Evolutionary conservation across 2,797 vertebrate species (phyloP).

Genomic region (Phylloscopus collybita): DNA sequence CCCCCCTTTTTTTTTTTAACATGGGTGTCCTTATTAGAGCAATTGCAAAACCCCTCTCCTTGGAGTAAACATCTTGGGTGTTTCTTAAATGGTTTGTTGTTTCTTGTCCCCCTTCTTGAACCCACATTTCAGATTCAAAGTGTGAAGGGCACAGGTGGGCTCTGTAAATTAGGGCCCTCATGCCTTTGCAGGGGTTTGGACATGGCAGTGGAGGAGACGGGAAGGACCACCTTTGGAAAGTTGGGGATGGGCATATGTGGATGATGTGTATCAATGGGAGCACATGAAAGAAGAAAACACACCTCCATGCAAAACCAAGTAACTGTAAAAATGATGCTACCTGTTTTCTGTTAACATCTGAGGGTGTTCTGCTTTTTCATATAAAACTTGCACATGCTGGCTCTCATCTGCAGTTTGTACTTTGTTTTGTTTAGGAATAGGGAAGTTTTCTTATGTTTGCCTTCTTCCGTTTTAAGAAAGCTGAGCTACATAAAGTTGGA

Average conservation of each 20-base stretch:
- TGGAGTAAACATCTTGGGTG: not conserved
- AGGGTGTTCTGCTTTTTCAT: conserved; percentile 60
- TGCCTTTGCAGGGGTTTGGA: not conserved
- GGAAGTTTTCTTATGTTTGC: conserved; percentile 32
- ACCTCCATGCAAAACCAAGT: conserved; percentile 18
- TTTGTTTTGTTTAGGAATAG: conserved; percentile 57
- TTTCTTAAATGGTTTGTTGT: not conserved
- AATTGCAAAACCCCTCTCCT: not conserved
- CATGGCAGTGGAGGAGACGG: not conserved
- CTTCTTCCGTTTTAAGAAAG: conserved; percentile 49
- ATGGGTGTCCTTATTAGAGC: not conserved
- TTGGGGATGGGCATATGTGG: not conserved
- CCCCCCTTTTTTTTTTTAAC: not conserved
- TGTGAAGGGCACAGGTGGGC: not conserved
- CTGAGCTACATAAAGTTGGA: conserved; percentile 53
- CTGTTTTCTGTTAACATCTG: conserved; percentile 49
- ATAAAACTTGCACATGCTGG: conserved; percentile 49
- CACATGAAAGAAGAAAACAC: not conserved
- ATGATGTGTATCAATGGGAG: not conserved
- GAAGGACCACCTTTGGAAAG: not conserved
- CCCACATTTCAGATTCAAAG: not conserved
- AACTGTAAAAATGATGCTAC: conserved; percentile 48
- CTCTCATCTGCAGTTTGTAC: conserved; percentile 53
- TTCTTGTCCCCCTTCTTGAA: not conserved
- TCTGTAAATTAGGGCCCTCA: not conserved